Evolutionary conservation across 2,113 vertebrate species (phyloP).

Genomic region (Collichthys lucidus): DNA sequence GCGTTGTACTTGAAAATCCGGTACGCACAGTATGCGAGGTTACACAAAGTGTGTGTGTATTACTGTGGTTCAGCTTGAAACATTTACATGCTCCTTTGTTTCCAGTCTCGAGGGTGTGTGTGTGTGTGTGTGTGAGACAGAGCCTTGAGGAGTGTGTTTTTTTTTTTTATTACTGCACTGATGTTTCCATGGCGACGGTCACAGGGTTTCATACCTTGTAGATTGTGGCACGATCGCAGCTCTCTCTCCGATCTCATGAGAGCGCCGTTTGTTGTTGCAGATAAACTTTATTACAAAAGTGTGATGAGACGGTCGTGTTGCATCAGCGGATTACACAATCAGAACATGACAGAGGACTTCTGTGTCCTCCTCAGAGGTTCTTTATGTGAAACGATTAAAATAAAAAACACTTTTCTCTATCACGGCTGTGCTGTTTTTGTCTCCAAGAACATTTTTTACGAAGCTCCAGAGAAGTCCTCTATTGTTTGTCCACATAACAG

Average conservation of each 20-base stretch:
- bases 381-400: conserved; percentile 19
- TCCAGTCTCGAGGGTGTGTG: neutral
- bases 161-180: conserved; percentile 33
- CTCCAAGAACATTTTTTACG: conserved; percentile 4
- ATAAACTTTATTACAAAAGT: conserved; percentile 47
- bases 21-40: conserved; percentile 21
- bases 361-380: neutral
- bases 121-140: neutral
- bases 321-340: neutral
- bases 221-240: neutral
- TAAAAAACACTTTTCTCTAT: neutral
- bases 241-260: neutral
- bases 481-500: conserved; percentile 4
- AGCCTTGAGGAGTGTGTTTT: conserved; percentile 14
- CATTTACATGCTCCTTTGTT: conserved; percentile 10
- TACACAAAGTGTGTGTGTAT: neutral
- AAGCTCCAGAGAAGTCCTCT: too few relatives aligned
- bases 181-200: conserved; percentile 5
- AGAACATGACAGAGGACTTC: neutral
- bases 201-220: neutral
- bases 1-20: conserved; percentile 55
- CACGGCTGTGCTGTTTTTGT: neutral
- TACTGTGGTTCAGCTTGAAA: conserved; percentile 22
- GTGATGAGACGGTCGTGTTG: conserved; percentile 3
- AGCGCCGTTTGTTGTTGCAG: conserved; percentile 13